Base-by-base conservation (phyloP, 1,140 invertebrate genomes). In the Zaprionus nigranus region DNA sequence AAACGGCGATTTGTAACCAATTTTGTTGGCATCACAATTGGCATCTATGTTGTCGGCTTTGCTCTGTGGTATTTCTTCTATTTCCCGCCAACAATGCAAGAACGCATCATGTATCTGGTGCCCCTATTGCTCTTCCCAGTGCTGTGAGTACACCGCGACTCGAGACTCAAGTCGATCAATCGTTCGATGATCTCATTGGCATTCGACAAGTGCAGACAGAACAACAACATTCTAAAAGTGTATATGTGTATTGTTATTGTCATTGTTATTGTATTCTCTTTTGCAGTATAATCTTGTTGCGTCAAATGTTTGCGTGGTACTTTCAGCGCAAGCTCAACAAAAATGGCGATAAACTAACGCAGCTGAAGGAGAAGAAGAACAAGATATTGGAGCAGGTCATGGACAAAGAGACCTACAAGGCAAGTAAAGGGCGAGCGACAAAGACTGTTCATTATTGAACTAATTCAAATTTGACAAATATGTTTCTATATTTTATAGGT, bases 341-440 rank as follows among this genome's bases (percentile, higher is more conserved):
- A 90, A 98, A 98, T 94, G 95, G 96, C 93, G 94, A 95, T 72
- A 96, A 96, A 93, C 93, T 99, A 53, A 93, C 93, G 60, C 94
- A 95, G 54, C 95, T 99, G 88, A 94, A 95, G 78, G 95, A 95
- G 65, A 95, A 98, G 80, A 99, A 98, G 90, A 97, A 96, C 91
- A 96, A 97, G 92, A 96, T 99, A 81, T 93, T 99, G 51, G 98
- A 99, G 90, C 96, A 98, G 93, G 98, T 99, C 36, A 99, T 98
- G 95, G 98, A 99, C 92, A 99, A 96, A 56, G 98, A 99, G 94
- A 99, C 98, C 1, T 99, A 99, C 93, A 99, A 99, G 94, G 97
- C 98, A 84, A 62, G 56, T 22, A 20, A 15, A n/a, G n/a, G n/a
- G 40, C 40, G n/a, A 17, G 2, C n/a, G 6, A 34, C 26, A 1